Base-by-base conservation (phyloP, 2,113 vertebrate species). In the Gadus macrocephalus region DNA sequence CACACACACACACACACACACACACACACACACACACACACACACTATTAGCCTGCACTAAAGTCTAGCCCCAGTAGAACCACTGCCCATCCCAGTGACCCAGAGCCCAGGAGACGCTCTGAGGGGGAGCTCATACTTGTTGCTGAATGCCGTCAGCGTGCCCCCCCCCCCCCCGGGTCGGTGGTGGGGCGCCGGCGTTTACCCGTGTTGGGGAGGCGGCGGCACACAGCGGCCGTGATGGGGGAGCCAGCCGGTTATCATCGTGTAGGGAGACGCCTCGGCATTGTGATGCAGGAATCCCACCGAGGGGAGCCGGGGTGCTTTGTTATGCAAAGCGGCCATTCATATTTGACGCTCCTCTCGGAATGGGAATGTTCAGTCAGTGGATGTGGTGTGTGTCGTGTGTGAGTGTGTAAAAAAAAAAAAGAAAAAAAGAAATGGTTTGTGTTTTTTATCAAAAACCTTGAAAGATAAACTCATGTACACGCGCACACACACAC, bases 241-340 rank as follows among this genome's bases (percentile, higher is more conserved):
- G 65, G 64, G 71, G 69, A 80, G 77, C 80, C 75, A 64, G 75
- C 78, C 79, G 74, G 56, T 56, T 64, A 79, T 38, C 66, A 85
- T 85, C 85, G 72, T 83, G 75, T 67, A 65, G 8, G 62, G 73
- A 75, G 75, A 77, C 62, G 9, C 3, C 64, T 76, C 73, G 72
- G 80, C 81, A 84, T 88, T 89, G 86, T 83, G 72, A 87, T 86
- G 81, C 85, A 81, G 81, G 80, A 87, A 87, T 89, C 83, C 80
- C 71, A 64, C 61, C 72, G 77, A 75, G 55, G 55, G 6, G 60
- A 27, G 66, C 0, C 78, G 70, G 53, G 73, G 69, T 63, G 77
- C 73, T 83, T 90, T 89, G 85, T 87, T 79, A 91, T 88, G 87
- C 74, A 87, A 89, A 89, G 80, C 66, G 59, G 66, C 62, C 73